phyloP scores from a whole-genome alignment of 2,113 vertebrate species.

The Podarcis cretensis region DNA sequence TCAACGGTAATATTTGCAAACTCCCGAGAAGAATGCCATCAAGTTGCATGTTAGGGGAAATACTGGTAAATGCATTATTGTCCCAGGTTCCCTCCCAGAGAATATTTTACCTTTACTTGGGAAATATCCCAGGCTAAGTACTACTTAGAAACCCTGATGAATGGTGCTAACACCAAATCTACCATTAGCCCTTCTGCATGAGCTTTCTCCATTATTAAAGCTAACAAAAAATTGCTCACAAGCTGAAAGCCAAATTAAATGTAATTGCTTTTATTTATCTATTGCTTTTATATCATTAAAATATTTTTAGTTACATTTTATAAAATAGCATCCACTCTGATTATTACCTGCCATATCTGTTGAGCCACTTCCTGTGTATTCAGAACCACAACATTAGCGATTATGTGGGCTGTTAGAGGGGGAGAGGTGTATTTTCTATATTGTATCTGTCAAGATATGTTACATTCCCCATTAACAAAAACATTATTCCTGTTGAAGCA shows the following conservation, averaged over 20 bases:
- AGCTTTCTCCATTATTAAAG: constrained; percentile 56
- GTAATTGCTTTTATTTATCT: constrained; percentile 82
- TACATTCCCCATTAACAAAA: constrained; percentile 77
- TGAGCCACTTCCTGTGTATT: constrained; percentile 68
- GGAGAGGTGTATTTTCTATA: constrained; percentile 57
- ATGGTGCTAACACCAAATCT: constrained; percentile 53
- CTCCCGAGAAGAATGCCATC: constrained; percentile 57
- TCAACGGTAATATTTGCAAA: constrained; percentile 52
- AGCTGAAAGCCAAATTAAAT: constrained; percentile 71
- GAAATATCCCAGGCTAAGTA: constrained; percentile 61
- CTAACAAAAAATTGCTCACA: constrained; percentile 43
- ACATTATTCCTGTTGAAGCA: constrained; percentile 70
- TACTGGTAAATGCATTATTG: constrained; percentile 52
- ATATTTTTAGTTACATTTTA: constrained; percentile 78
- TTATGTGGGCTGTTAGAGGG: constrained; percentile 42
- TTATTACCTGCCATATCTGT: constrained; percentile 75
- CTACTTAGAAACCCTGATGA: constrained; percentile 67
- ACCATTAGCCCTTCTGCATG: constrained; percentile 57
- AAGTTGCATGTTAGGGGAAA: constrained; percentile 56
- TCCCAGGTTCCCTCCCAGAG: constrained; percentile 51
- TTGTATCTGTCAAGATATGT: constrained; percentile 71
- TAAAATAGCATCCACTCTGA: constrained; percentile 68
- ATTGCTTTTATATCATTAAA: constrained; percentile 79
- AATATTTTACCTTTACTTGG: constrained; percentile 53
- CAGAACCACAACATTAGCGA: constrained; percentile 69